Percentiles rank a stretch among this genome's conserved stretches.
Conservation (phyloP, 1,140 invertebrate species). For the Brachionus rotundiformis region DNA sequence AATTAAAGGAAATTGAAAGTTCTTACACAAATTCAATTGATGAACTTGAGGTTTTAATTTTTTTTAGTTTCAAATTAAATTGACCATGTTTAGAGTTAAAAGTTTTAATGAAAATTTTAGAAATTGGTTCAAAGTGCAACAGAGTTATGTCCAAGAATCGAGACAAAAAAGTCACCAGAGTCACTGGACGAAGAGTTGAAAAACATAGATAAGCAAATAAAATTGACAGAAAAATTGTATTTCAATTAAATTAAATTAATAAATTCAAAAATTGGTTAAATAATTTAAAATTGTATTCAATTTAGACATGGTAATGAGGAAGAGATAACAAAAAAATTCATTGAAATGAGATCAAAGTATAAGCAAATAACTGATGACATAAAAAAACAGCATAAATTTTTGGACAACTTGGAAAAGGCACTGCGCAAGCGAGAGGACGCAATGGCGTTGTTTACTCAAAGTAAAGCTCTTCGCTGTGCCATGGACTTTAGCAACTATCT, state of each 20-base stretch:
- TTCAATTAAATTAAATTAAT: not conserved
- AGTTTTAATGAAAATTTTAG: too few relatives aligned
- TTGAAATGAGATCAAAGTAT: slow-evolving; percentile 58
- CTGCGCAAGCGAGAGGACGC: slow-evolving; percentile 56
- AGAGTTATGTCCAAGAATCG: slow-evolving; percentile 57
- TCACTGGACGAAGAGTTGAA: slow-evolving; percentile 55
- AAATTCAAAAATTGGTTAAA: slow-evolving; percentile 46
- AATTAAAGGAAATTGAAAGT: slow-evolving; percentile 55
- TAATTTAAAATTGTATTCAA: not conserved
- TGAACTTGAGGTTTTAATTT: not conserved
- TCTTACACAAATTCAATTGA: slow-evolving; percentile 50
- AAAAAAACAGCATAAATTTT: slow-evolving; percentile 55
- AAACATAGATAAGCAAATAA: slow-evolving; percentile 55
- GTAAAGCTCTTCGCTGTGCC: slow-evolving; percentile 54
- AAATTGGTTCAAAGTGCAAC: slow-evolving; percentile 55
- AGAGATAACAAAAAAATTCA: slow-evolving; percentile 59
- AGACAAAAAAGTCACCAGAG: slow-evolving; percentile 56
- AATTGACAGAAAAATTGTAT: slow-evolving; percentile 59
- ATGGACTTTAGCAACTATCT: slow-evolving; percentile 59
- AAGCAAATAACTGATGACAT: slow-evolving; percentile 59
- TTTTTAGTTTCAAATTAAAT: not conserved
- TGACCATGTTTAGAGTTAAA: too few relatives aligned
- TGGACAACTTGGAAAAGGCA: slow-evolving; percentile 55
- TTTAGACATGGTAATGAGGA: slow-evolving; percentile 59
- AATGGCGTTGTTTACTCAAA: slow-evolving; percentile 57